Base-by-base conservation (phyloP, 2,888 invertebrate species). In the Choristoneura rosaceana region DNA sequence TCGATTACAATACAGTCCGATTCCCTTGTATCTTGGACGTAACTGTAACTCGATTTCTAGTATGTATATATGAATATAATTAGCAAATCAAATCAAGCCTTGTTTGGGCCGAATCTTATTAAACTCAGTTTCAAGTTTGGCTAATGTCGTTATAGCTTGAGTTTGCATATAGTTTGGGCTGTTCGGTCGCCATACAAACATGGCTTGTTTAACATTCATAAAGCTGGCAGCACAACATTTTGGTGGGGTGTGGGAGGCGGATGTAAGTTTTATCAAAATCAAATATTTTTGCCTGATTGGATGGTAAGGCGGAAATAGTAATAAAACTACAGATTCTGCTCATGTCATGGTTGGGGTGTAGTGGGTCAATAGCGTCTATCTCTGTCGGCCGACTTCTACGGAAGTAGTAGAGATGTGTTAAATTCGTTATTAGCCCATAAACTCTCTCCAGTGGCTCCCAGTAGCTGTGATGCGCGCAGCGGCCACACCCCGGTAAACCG, bases 1-100 rank as follows among this genome's bases (percentile, higher is more conserved):
- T 63, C 15, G 5, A n/a, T 63, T 14, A 34, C 34, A 9, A 50
- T n/a, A 15, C 8, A 33, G n/a, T 3, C n/a, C 25, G 43, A 1
- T 3, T 5, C 33, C 33, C 15, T 45, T 45, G 45, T 38, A 45
- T 38, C 14, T 33, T 4, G 15, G 15, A 50, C n/a, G n/a, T 4
- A 17, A 59, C 34, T 34, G 8, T 7, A 38, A 68, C 59, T 34
- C n/a, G 33, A 50, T 60, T 17, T 34, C 9, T 25, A 33, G 14
- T 33, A 34, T 38, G 52, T 65, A 17, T 55, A 55, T 25, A 50
- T 69, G 50, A 62, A 62, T 62, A 62, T 69, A 69, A 69, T 69
- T 69, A 69, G 50, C 50, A 69, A 69, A 69, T 69, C 68, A 69
- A 69, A 69, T 69, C 43, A 14, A 61, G 43, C 4, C 41, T 41